Evolutionary conservation across 2,797 vertebrate species (phyloP).

Genomic region (Acanthopagrus latus): DNA sequence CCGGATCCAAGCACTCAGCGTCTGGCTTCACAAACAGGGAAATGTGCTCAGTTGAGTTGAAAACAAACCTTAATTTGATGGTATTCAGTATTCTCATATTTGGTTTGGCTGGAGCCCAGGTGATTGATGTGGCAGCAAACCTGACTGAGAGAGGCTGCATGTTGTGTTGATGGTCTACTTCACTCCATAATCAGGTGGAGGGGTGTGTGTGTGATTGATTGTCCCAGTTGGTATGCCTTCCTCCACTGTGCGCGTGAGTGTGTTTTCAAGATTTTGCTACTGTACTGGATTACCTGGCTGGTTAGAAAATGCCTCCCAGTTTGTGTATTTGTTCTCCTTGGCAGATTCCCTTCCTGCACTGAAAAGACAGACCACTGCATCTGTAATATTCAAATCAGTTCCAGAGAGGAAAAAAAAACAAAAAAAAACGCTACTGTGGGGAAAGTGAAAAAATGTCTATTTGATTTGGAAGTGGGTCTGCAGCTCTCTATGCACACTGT

Average conservation of each 20-base stretch:
- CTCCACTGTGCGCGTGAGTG: conserved; percentile 7
- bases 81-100: conserved; percentile 76
- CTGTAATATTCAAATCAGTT: conserved; percentile 67
- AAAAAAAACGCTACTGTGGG: conserved; percentile 5
- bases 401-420: conserved; percentile 2
- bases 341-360: conserved; percentile 53
- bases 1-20: conserved; percentile 53
- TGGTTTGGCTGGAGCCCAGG: conserved; percentile 75
- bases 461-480: conserved; percentile 66
- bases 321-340: conserved; percentile 55
- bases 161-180: conserved; percentile 86
- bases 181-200: conserved; percentile 83
- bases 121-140: conserved; percentile 82
- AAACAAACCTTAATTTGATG: conserved; percentile 73
- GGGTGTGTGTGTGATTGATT: conserved; percentile 67
- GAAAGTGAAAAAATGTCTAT: conserved; percentile 47
- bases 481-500: conserved; percentile 40
- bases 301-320: conserved; percentile 62
- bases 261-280: conserved; percentile 62
- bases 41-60: conserved; percentile 59
- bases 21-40: conserved; percentile 57
- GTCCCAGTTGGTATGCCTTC: conserved; percentile 52
- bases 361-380: conserved; percentile 54
- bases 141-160: conserved; percentile 71
- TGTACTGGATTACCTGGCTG: conserved; percentile 79